Conservation (phyloP, 1,140 invertebrate species). For the Anoplolepis gracilipes region DNA sequence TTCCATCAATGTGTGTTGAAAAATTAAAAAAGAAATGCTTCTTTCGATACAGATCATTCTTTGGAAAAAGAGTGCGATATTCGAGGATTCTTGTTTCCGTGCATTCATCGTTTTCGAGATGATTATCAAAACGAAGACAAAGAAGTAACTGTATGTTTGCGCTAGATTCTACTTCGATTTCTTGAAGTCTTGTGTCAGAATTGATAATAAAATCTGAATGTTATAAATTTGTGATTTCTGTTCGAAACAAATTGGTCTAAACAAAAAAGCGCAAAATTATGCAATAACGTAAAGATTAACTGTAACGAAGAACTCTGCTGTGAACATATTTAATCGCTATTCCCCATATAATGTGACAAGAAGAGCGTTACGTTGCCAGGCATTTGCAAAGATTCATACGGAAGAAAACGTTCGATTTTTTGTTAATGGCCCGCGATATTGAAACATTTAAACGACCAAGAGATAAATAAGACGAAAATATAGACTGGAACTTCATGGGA, state of each 20-base stretch:
- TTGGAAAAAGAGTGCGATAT: conserved; percentile 29
- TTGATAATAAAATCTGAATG: conserved; percentile 12
- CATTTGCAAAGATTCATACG: conserved; percentile 12
- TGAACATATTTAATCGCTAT: conserved; percentile 56
- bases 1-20: conserved; percentile 60
- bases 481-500: background rate
- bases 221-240: conserved; percentile 5
- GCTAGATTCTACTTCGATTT: conserved; percentile 52
- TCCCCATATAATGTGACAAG: conserved; percentile 32
- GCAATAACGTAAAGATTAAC: conserved; percentile 43
- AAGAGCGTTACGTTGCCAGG: conserved; percentile 39
- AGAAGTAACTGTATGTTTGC: conserved; percentile 56
- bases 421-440: conserved; percentile 26
- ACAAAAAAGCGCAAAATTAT: background rate
- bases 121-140: conserved; percentile 34
- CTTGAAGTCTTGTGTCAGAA: conserved; percentile 54
- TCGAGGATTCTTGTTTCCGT: conserved; percentile 56
- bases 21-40: background rate
- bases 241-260: conserved; percentile 7
- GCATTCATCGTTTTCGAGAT: conserved; percentile 23
- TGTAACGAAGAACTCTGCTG: conserved; percentile 15
- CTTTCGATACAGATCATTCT: conserved; percentile 42
- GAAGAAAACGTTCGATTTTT: conserved; percentile 53
- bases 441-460: conserved; percentile 47
- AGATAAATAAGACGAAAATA: conserved; percentile 61